Conservation (phyloP, 2,888 invertebrate genomes). For the Scaptomyza parva region DNA sequence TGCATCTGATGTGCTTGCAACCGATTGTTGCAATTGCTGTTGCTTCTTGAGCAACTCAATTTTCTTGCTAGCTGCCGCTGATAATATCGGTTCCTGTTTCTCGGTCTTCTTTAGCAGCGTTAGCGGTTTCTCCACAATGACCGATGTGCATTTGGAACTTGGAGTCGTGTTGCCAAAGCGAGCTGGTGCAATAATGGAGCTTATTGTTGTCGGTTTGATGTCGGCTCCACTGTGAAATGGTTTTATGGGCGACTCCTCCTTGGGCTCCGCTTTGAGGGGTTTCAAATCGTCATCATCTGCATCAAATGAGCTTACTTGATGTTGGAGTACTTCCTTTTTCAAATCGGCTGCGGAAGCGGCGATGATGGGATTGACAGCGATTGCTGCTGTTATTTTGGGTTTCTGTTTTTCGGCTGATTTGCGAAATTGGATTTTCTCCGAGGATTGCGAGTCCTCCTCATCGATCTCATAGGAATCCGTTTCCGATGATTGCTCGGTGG, state of each 20-base stretch:
- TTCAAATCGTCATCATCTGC: constrained; percentile 35
- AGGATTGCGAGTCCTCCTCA: constrained; percentile 85
- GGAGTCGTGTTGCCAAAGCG: constrained; percentile 48
- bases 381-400: constrained; percentile 27
- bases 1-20: constrained; percentile 10
- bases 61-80: constrained; percentile 35
- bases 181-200: constrained; percentile 70
- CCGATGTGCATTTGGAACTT: constrained; percentile 70
- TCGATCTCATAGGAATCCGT: constrained; percentile 84
- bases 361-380: constrained; percentile 10
- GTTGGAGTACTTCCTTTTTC: constrained; percentile 45
- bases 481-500: constrained; percentile 83
- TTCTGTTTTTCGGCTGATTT: constrained; percentile 73
- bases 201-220: constrained; percentile 50
- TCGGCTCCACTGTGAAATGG: constrained; percentile 43
- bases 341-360: constrained; percentile 26
- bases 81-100: not conserved
- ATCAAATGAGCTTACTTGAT: constrained; percentile 3
- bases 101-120: constrained; percentile 45
- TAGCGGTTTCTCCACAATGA: constrained; percentile 78
- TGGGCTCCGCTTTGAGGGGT: constrained; percentile 44
- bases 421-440: constrained; percentile 76
- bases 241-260: constrained; percentile 54
- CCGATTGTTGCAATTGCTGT: constrained; percentile 19
- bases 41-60: constrained; percentile 36